Conservation (phyloP, 2,888 invertebrate species). For the Tetranychus truncatus region DNA sequence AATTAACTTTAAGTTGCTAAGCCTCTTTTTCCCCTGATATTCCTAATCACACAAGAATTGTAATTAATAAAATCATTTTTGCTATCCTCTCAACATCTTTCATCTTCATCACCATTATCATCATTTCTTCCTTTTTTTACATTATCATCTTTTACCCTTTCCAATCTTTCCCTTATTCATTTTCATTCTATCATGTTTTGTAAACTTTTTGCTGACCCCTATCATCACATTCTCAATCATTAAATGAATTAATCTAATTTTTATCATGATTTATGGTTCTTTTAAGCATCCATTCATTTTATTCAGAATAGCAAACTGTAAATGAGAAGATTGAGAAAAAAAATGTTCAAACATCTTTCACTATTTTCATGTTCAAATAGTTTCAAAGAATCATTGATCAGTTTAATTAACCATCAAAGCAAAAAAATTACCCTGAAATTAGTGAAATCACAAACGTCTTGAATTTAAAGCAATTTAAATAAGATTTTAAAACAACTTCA, state of each 20-base stretch:
- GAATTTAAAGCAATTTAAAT: too few species aligned
- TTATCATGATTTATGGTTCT: background rate
- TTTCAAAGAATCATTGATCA: background rate
- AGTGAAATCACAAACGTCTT: too few species aligned
- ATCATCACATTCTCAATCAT: background rate
- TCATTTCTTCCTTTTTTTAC: background rate
- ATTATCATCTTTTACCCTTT: background rate
- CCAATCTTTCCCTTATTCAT: background rate
- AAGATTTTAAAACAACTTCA: too few species aligned
- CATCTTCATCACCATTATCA: background rate
- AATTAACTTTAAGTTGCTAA: background rate
- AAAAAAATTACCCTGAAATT: too few species aligned
- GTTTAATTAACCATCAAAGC: too few species aligned
- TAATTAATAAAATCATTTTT: background rate
- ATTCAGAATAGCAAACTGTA: background rate
- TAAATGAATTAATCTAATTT: background rate
- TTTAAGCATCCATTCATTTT: background rate
- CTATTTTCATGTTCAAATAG: background rate
- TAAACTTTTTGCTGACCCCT: background rate
- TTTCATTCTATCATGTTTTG: background rate
- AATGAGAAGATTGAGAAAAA: background rate
- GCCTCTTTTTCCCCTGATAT: background rate
- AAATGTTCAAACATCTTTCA: background rate
- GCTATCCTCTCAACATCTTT: background rate
- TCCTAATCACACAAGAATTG: background rate